Conservation (phyloP, 2,797 vertebrate genomes). For the Crypturellus tataupa region DNA sequence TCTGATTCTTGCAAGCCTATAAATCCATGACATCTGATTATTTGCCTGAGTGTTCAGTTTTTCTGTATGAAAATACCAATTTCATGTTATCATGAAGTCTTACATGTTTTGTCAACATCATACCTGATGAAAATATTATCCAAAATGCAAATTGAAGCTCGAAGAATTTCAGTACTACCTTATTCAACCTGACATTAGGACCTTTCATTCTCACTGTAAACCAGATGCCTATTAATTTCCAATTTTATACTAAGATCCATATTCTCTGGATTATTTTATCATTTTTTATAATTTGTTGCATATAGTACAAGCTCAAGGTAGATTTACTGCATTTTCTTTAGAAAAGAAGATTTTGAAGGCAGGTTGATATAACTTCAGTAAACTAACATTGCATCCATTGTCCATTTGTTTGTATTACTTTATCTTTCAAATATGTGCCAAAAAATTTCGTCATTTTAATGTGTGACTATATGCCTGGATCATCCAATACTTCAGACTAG, state of each 20-base stretch:
- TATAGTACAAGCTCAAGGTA: not conserved
- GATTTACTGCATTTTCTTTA: not conserved
- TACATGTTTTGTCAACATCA: not conserved
- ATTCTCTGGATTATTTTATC: not conserved
- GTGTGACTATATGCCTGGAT: constrained; percentile 48
- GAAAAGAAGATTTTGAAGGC: not conserved
- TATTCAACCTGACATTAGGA: not conserved
- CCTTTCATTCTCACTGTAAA: not conserved
- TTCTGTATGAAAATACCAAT: not conserved
- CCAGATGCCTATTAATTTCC: not conserved
- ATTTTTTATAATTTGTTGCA: not conserved
- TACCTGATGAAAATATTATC: not conserved
- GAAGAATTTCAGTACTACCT: not conserved
- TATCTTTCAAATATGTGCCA: not conserved
- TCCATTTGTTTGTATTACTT: constrained; percentile 32
- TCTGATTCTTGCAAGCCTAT: not conserved
- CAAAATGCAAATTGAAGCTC: not conserved
- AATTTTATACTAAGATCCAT: not conserved
- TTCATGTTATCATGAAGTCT: not conserved
- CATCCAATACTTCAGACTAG: not conserved
- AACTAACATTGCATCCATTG: constrained; percentile 28
- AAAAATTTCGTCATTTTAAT: constrained; percentile 12
- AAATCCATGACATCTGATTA: not conserved
- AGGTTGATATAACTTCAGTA: not conserved
- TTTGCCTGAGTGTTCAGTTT: not conserved